phyloP scores from a whole-genome alignment of 2,888 invertebrate species.

The Nowickia ferox region DNA sequence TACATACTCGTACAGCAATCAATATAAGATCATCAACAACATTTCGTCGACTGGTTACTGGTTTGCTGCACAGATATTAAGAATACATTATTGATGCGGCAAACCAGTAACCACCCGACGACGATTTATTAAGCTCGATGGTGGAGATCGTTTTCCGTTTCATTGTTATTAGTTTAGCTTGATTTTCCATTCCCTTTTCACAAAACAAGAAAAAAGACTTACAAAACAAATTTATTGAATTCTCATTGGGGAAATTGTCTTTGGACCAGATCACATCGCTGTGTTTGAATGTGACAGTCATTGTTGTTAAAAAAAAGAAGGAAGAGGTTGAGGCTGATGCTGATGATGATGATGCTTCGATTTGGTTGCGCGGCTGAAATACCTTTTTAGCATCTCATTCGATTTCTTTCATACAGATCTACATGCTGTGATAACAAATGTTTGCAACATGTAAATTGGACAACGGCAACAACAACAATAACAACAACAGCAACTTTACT shows the following conservation, averaged over 20 bases:
- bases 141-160: conserved; percentile 70
- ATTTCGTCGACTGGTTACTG: no score
- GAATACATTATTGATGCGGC: no score
- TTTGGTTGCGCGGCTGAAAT: not conserved
- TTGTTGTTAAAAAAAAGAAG: conserved; percentile 35
- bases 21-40: conserved; percentile 74
- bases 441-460: conserved; percentile 72
- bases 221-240: conserved; percentile 79
- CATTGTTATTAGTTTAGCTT: conserved; percentile 66
- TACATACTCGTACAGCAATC: conserved; percentile 67
- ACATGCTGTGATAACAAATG: conserved; percentile 77
- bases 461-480: conserved; percentile 53
- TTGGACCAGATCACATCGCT: conserved; percentile 60
- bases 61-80: no score
- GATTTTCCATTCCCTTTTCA: conserved; percentile 38
- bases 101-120: no score
- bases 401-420: conserved; percentile 73
- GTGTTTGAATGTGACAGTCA: conserved; percentile 68
- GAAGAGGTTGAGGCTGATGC: conserved; percentile 53
- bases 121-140: conserved; percentile 68
- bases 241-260: conserved; percentile 77
- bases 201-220: not conserved
- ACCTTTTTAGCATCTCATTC: conserved; percentile 42
- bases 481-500: conserved; percentile 40
- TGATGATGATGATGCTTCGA: not conserved